Percentiles rank a stretch among this genome's conserved stretches.
Conservation (phyloP, 1,140 invertebrate genomes). For the Nebria ingens region DNA sequence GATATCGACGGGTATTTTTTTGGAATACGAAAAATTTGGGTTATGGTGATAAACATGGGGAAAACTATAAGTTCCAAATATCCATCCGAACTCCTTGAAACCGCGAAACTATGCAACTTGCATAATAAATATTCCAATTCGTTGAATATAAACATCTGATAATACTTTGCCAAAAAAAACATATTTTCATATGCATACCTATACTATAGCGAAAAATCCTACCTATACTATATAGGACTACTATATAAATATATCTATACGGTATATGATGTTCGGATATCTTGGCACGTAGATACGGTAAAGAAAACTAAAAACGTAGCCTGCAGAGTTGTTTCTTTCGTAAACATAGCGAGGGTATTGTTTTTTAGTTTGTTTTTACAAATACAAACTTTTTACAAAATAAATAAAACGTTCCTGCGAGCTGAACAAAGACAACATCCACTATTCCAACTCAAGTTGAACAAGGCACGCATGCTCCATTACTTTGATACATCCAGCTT, state of each 20-base stretch:
- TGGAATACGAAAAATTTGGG: conserved; percentile 9
- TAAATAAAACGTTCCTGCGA: conserved; percentile 21
- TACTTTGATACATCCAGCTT: conserved; percentile 22
- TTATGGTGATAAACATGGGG: conserved; percentile 9
- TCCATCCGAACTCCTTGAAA: too few species aligned
- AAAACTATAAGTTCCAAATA: background rate
- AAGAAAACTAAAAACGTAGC: conserved; percentile 4
- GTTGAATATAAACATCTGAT: too few species aligned
- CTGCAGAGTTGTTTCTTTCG: conserved; percentile 15
- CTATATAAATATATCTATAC: background rate
- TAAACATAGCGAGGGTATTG: conserved; percentile 22
- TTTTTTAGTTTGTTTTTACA: conserved; percentile 26
- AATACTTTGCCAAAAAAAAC: too few species aligned
- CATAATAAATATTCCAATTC: too few species aligned
- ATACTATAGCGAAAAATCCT: too few species aligned
- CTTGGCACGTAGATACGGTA: background rate
- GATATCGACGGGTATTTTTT: conserved; percentile 16
- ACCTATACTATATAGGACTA: too few species aligned
- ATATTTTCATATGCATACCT: background rate
- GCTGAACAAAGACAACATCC: conserved; percentile 11
- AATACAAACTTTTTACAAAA: conserved; percentile 26
- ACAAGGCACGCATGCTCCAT: conserved; percentile 4
- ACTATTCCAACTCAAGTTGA: conserved; percentile 2
- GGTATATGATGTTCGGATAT: conserved; percentile 11
- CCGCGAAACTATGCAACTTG: too few species aligned